Evolutionary conservation across 2,888 invertebrate species (phyloP), one percentile per base, ranked within the genome.

Genomic region (Saturnia japonica): DNA sequence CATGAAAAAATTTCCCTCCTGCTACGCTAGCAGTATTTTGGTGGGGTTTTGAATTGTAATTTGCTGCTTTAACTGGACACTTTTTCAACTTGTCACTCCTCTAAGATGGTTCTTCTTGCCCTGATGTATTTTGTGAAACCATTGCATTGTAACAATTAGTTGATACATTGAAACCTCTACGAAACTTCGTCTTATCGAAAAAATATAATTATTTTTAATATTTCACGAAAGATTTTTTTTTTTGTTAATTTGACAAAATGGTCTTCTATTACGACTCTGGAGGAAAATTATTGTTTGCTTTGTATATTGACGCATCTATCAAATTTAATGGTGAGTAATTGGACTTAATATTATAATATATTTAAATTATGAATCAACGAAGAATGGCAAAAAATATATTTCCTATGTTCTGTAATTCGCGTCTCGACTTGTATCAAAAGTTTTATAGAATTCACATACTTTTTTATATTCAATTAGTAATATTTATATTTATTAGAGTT

Each of bases 211-310:
- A 78, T 79, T 80, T 78, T 76, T 76, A 73, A 71, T 76, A 70
- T 75, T 75, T 78, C 74, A 78, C 77, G 76, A 77, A 79, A 80
- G 77, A 78, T 79, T 80, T 75, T 80, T 75, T 80, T 79, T 78
- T 76, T 74, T 73, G 74, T 75, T 70, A 77, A 80, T 81, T 80
- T 76, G 74, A 73, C 74, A 75, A 71, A 82, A 80, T 75, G 76
- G 79, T 78, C 75, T 77, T 73, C 68, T 72, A 57, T 70, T 73
- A 72, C 73, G 73, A 74, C 22, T 74, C 73, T 64, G 69, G 68
- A 54, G 68, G 68, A 67, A 72, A 68, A 71, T 73, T 73, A 68
- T 71, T 73, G 51, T 66, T 70, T 54, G 16, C 16, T 60, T 57
- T 69, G 4, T 40, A 66, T 57, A 42, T 62, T 45, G 57, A 28